These are phyloP conservation scores for Eilema griseolum DNA, from an alignment of 2,888 invertebrate genomes.

Conservation along the genomic window DNA sequence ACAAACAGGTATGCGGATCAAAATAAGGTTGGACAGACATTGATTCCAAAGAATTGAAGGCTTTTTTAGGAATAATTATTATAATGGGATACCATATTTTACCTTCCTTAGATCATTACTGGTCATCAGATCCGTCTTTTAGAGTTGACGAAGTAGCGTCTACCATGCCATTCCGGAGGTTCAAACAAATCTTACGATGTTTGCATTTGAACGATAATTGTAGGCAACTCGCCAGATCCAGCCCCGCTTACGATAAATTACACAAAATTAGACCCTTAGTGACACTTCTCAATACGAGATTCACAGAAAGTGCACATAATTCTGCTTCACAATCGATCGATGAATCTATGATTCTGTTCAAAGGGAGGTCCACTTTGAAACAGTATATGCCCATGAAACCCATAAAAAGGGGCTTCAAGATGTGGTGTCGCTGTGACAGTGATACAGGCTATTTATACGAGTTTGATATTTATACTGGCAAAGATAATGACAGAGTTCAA, in stretches of 20 bases:
- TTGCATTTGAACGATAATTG: conserved; percentile 30
- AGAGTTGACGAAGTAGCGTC: conserved; percentile 17
- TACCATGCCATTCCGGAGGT: conserved; percentile 19
- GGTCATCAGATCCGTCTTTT: conserved; percentile 23
- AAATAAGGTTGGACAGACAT: conserved; percentile 11
- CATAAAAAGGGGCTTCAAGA: conserved; percentile 25
- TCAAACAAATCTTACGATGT: conserved; percentile 24
- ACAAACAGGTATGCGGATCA: conserved; percentile 8
- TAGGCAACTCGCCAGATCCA: conserved; percentile 12
- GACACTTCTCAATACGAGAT: conserved; percentile 18
- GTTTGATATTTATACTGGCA: conserved; percentile 43
- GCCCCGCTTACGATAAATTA: conserved; percentile 26
- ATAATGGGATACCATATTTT: conserved; percentile 36
- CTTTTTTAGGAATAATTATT: conserved; percentile 33
- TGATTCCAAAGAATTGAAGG: conserved; percentile 19
- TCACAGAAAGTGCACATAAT: conserved; percentile 18
- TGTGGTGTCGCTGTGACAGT: conserved; percentile 28
- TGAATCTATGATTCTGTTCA: conserved; percentile 45
- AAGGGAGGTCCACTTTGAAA: conserved; percentile 45
- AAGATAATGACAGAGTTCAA: conserved; percentile 29
- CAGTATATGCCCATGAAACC: conserved; percentile 28
- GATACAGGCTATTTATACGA: conserved; percentile 39
- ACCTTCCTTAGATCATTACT: conserved; percentile 19
- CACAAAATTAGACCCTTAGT: conserved; percentile 32
- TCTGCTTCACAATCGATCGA: conserved; percentile 30